A percentile compares a stretch with the other conserved stretches of the same genome.
Evolutionary conservation across 64 coral and sea anemone genomes (phyloP).

Genomic region (Anthopleura sola): DNA sequence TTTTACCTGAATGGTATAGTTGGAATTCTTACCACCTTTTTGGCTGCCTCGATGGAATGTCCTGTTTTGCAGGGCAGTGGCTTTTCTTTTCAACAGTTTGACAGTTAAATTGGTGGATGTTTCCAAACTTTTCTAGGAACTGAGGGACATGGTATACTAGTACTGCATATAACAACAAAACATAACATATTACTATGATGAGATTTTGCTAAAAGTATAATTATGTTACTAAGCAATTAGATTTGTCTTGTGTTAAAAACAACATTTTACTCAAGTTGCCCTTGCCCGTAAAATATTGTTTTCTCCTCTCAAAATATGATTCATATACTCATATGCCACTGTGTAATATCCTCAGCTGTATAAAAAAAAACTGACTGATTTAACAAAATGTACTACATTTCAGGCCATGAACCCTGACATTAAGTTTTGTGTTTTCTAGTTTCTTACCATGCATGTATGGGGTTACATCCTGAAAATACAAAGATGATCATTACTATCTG

Average conservation of each 20-base stretch:
- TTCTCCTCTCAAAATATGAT: too few species aligned
- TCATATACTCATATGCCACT: too few species aligned
- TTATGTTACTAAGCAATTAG: too few species aligned
- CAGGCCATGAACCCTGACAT: too few species aligned
- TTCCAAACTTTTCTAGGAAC: conserved; percentile 32
- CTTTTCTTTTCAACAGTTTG: conserved; percentile 72
- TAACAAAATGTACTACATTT: too few species aligned
- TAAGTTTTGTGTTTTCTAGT: too few species aligned
- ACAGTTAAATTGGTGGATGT: conserved; percentile 48
- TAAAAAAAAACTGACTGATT: background rate
- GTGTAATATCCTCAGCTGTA: too few species aligned
- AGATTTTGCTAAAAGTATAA: too few species aligned
- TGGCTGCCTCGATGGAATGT: conserved; percentile 35
- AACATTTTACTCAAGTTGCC: background rate
- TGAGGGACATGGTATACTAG: conserved; percentile 56
- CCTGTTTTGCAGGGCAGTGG: conserved; percentile 44
- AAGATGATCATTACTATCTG: conserved; percentile 17
- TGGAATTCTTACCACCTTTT: conserved; percentile 47
- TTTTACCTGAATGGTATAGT: conserved; percentile 56
- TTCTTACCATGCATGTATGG: conserved; percentile 52
- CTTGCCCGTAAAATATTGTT: background rate
- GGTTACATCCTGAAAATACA: conserved; percentile 43
- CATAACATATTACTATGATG: too few species aligned
- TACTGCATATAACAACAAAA: too few species aligned
- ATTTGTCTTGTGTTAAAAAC: background rate